A percentile compares a stretch with the other conserved stretches of the same genome.
phyloP scores from a whole-genome alignment of 2,888 invertebrate species.

The Cacoxenus indagator region DNA sequence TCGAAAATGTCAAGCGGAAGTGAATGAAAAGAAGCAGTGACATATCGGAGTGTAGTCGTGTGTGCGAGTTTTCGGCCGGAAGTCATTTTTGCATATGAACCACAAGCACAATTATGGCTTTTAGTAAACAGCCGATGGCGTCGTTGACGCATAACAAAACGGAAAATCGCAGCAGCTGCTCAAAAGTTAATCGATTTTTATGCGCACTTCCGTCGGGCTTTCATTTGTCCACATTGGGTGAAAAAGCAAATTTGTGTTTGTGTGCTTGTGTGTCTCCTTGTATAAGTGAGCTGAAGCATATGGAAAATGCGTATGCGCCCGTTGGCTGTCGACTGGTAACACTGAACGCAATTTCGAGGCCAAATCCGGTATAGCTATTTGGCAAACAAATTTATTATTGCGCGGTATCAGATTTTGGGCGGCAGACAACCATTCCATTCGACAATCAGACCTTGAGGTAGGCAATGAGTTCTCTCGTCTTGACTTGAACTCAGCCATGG shows the following conservation, averaged over 20 bases:
- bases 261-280: neutral
- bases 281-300: neutral
- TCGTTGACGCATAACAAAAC: neutral
- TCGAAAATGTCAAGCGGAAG: neutral
- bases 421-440: neutral
- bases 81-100: conserved; percentile 2
- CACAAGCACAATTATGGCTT: neutral
- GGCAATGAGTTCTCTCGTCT: neutral
- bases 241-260: neutral
- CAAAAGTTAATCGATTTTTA: conserved; percentile 17
- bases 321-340: neutral
- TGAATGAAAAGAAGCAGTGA: neutral
- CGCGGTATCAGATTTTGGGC: conserved; percentile 17
- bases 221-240: neutral
- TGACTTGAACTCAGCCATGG: neutral
- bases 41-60: neutral
- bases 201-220: conserved; percentile 13
- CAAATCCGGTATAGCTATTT: conserved; percentile 13
- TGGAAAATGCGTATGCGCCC: neutral
- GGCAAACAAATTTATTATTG: conserved; percentile 22
- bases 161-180: neutral
- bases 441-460: neutral
- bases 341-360: conserved; percentile 9
- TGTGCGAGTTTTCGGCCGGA: neutral
- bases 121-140: neutral